Conservation (phyloP, 2,797 vertebrate genomes). For the Liparis tanakae region DNA sequence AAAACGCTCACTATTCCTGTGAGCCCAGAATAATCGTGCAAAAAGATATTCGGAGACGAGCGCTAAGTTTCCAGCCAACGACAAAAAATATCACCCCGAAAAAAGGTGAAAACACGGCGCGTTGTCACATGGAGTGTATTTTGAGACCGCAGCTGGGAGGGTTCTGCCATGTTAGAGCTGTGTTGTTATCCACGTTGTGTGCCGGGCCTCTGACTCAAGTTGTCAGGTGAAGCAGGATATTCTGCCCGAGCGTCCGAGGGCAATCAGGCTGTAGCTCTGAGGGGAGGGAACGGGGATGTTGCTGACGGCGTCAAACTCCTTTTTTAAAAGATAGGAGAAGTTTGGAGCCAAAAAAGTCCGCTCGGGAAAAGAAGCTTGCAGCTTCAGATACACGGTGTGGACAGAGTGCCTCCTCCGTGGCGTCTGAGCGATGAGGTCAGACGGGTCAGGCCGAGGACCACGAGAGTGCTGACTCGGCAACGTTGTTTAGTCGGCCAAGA, state of each 20-base stretch:
- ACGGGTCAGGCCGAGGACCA: neutral
- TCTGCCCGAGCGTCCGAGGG: conserved; percentile 33
- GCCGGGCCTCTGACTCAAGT: conserved; percentile 18
- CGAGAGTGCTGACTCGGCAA: conserved; percentile 6
- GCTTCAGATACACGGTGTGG: conserved; percentile 19
- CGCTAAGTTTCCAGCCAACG: conserved; percentile 14
- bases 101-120: conserved; percentile 29
- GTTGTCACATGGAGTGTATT: conserved; percentile 51
- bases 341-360: conserved; percentile 10
- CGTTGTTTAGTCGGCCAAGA: conserved; percentile 19
- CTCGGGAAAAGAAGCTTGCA: conserved; percentile 10
- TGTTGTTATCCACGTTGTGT: conserved; percentile 9
- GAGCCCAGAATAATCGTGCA: conserved; percentile 16
- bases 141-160: conserved; percentile 34
- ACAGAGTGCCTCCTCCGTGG: conserved; percentile 13
- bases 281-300: conserved; percentile 13
- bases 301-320: conserved; percentile 49
- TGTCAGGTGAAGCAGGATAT: conserved; percentile 43
- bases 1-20: neutral
- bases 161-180: conserved; percentile 35
- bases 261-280: conserved; percentile 19
- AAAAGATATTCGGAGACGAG: conserved; percentile 14
- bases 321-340: conserved; percentile 8
- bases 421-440: conserved; percentile 15
- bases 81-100: neutral